A percentile compares a stretch with the other conserved stretches of the same genome.
Evolutionary conservation across 2,888 invertebrate species (phyloP).

Genomic region (Liodrosophila aerea): DNA sequence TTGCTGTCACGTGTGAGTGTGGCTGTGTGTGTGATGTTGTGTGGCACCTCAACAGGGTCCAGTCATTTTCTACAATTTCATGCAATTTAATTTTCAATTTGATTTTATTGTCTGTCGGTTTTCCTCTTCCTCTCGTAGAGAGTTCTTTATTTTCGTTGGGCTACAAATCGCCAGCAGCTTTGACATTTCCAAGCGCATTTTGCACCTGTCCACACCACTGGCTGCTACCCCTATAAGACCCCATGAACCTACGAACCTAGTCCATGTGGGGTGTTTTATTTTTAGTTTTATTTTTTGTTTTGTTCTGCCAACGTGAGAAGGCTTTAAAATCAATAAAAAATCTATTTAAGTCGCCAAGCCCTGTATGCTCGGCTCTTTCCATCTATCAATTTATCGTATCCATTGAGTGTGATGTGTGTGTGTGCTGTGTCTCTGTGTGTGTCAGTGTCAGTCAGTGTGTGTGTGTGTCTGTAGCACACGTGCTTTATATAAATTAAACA

Average conservation of each 20-base stretch:
- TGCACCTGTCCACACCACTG: slow-evolving; percentile 53
- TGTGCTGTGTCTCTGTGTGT: not conserved
- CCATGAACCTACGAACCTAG: not conserved
- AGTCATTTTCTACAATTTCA: slow-evolving; percentile 35
- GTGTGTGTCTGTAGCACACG: slow-evolving; percentile 44
- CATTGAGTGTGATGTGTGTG: no score
- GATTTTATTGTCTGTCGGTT: slow-evolving; percentile 51
- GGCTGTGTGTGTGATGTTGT: slow-evolving; percentile 13
- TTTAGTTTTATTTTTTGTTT: slow-evolving; percentile 72
- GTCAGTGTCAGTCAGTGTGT: not conserved
- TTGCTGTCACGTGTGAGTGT: slow-evolving; percentile 11
- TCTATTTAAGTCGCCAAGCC: slow-evolving; percentile 65
- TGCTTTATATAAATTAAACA: slow-evolving; percentile 70
- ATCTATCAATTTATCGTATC: slow-evolving; percentile 40
- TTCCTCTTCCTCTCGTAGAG: slow-evolving; percentile 12
- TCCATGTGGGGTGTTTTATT: slow-evolving; percentile 59
- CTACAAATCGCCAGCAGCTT: slow-evolving; percentile 60
- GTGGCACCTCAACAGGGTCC: slow-evolving; percentile 25
- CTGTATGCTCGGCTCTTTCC: slow-evolving; percentile 31
- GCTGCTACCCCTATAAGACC: not conserved
- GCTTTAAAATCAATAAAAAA: slow-evolving; percentile 73
- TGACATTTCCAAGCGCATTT: slow-evolving; percentile 73
- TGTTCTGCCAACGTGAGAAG: slow-evolving; percentile 58
- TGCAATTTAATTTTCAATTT: slow-evolving; percentile 71
- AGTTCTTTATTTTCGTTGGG: slow-evolving; percentile 9